A percentile compares a stretch with the other conserved stretches of the same genome.
Conservation (phyloP, 2,797 vertebrate species). For the Gorsachius magnificus region DNA sequence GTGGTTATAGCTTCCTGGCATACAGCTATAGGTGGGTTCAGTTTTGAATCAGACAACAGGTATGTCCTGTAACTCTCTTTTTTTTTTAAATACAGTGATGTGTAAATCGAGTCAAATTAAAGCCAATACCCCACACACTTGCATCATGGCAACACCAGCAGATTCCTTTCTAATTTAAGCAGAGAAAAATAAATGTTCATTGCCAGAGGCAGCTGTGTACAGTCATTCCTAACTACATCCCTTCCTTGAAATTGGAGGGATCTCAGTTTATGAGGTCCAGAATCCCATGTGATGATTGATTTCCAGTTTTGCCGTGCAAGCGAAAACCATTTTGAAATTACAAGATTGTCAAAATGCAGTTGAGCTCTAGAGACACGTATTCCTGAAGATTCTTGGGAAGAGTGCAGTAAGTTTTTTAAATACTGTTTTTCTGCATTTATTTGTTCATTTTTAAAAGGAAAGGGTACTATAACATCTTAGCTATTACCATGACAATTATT, state of each 20-base stretch:
- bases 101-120: neutral
- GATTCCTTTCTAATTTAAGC: neutral
- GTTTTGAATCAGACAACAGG: neutral
- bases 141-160: neutral
- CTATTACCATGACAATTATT: neutral
- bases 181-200: neutral
- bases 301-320: neutral
- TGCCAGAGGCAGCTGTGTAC: neutral
- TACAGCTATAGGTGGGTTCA: neutral
- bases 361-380: neutral
- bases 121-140: neutral
- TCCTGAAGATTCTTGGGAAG: neutral
- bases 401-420: neutral
- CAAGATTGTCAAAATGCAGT: neutral
- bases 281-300: neutral
- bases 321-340: constrained; percentile 5
- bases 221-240: neutral
- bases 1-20: neutral
- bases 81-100: neutral
- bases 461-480: neutral
- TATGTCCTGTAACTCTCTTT: neutral
- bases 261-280: neutral
- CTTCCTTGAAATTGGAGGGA: neutral
- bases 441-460: neutral
- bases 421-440: neutral